Evolutionary conservation across 2,797 vertebrate genomes (phyloP).

Genomic region (Neosilurus mollespiculum): DNA sequence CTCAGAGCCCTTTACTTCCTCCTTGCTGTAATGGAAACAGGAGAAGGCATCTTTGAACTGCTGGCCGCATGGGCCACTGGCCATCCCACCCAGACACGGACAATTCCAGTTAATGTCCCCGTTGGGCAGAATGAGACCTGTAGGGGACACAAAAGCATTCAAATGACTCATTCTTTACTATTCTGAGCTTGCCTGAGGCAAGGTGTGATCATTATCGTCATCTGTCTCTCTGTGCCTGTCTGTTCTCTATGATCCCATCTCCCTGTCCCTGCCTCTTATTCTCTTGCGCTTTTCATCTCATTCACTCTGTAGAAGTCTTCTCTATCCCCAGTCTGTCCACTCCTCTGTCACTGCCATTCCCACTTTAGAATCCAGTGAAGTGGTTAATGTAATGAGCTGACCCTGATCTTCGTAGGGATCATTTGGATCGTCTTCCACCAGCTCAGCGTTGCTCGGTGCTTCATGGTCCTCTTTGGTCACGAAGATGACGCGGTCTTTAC

Average conservation of each 20-base stretch:
- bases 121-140: slow-evolving; percentile 88
- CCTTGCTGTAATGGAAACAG: slow-evolving; percentile 94
- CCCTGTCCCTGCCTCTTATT: rapidly evolving
- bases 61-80: slow-evolving; percentile 92
- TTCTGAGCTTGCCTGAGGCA: not conserved
- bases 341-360: not conserved
- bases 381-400: slow-evolving; percentile 62
- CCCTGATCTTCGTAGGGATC: slow-evolving; percentile 96
- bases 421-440: slow-evolving; percentile 91
- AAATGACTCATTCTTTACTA: not conserved
- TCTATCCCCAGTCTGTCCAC: too few species aligned
- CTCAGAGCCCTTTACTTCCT: slow-evolving; percentile 93
- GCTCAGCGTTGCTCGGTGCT: slow-evolving; percentile 90
- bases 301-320: too few species aligned
- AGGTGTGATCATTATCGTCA: not conserved
- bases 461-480: slow-evolving; percentile 97
- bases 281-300: not conserved
- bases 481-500: slow-evolving; percentile 96
- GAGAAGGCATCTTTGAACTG: slow-evolving; percentile 98
- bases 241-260: too few species aligned
- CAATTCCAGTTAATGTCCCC: slow-evolving; percentile 99
- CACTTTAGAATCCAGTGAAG: not conserved
- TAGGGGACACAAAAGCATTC: slow-evolving; percentile 13
- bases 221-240: not conserved
- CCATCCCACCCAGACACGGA: slow-evolving; percentile 95